phyloP scores from a whole-genome alignment of 2,113 vertebrate species.

The Todiramphus saurophagus region DNA sequence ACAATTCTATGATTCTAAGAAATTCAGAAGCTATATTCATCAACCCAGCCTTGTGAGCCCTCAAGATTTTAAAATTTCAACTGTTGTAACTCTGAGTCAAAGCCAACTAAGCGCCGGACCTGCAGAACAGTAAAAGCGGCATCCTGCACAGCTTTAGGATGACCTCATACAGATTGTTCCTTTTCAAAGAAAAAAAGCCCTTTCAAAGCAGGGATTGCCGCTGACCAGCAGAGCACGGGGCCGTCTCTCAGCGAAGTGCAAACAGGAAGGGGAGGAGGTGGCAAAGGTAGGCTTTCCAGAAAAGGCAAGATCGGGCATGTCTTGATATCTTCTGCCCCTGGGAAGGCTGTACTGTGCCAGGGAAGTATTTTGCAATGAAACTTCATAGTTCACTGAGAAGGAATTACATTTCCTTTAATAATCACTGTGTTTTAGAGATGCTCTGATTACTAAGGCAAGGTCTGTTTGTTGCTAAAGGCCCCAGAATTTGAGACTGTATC shows the following conservation, averaged over 20 bases:
- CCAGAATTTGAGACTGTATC: background rate
- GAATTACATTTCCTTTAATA: constrained; percentile 37
- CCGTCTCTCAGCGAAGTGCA: background rate
- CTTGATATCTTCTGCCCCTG: constrained; percentile 12
- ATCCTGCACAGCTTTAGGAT: background rate
- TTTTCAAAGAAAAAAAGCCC: background rate
- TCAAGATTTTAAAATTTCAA: background rate
- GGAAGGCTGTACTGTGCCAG: background rate
- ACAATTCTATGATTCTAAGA: background rate
- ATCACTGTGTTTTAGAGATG: constrained; percentile 5
- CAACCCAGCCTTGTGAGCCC: background rate
- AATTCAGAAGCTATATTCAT: background rate
- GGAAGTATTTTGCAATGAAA: constrained; percentile 21
- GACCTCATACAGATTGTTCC: constrained; percentile 22
- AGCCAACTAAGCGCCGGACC: background rate
- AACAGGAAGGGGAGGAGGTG: constrained; percentile 63
- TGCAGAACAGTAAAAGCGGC: background rate
- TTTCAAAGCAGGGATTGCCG: background rate
- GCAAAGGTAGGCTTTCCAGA: constrained; percentile 65
- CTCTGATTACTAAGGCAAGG: background rate
- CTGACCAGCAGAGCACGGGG: constrained; percentile 39
- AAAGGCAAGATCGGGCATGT: constrained; percentile 54
- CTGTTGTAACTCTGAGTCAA: background rate
- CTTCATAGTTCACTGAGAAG: background rate
- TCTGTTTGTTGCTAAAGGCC: constrained; percentile 1